Evolutionary conservation across 53 echinoderm and acorn worm species (phyloP).

Genomic region (Crossaster papposus): DNA sequence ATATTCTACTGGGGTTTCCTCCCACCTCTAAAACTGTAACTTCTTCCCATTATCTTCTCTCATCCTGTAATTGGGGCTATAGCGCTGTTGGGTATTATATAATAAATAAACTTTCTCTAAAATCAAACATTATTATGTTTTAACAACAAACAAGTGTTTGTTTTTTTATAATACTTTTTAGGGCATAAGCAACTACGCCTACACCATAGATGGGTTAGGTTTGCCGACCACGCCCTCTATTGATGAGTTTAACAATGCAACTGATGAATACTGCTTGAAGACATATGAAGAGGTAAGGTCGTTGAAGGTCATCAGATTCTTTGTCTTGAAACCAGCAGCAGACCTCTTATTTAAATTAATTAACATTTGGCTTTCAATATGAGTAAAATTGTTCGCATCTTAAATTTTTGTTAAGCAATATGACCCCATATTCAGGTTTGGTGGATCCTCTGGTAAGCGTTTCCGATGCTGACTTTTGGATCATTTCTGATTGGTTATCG

Average conservation of each 20-base stretch:
- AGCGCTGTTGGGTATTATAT: no score
- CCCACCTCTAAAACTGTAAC: no score
- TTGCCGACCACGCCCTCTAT: conserved; percentile 15
- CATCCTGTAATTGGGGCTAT: no score
- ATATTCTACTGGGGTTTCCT: no score
- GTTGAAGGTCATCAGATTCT: not conserved
- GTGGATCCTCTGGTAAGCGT: no score
- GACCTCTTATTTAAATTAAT: no score
- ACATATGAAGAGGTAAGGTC: conserved; percentile 61
- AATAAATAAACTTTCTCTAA: not conserved
- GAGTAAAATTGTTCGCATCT: no score
- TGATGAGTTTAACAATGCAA: conserved; percentile 20
- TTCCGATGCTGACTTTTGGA: no score
- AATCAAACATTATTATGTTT: not conserved
- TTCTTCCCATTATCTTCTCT: no score
- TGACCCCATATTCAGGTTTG: no score
- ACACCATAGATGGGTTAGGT: conserved; percentile 12
- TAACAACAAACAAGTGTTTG: no score
- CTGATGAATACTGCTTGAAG: conserved; percentile 51
- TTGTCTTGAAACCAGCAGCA: not conserved
- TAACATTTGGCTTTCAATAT: no score
- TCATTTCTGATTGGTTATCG: not conserved
- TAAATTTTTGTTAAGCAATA: not conserved
- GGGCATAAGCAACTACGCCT: conserved; percentile 37
- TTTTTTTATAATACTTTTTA: not conserved